Conservation (phyloP, 1,140 invertebrate species). For the Zaprionus taronus region DNA sequence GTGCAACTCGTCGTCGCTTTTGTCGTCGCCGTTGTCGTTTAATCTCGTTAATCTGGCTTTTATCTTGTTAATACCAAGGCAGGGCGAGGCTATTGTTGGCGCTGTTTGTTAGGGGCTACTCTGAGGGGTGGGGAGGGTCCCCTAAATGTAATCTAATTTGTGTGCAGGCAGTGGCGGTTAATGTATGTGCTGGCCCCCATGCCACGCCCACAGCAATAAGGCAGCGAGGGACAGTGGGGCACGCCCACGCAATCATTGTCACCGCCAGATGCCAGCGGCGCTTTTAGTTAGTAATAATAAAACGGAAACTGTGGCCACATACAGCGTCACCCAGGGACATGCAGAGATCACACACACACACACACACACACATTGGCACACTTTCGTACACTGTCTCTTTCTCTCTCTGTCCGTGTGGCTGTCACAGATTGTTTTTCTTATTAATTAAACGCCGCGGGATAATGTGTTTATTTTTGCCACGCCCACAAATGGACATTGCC, state of each 20-base stretch:
- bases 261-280: constrained; percentile 23
- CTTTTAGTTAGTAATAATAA: constrained; percentile 25
- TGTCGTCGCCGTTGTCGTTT: constrained; percentile 49
- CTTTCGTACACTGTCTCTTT: too few species aligned
- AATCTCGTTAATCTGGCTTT: constrained; percentile 78
- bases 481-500: constrained; percentile 53
- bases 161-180: constrained; percentile 50
- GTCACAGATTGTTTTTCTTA: constrained; percentile 46
- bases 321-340: background rate
- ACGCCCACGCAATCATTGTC: constrained; percentile 46
- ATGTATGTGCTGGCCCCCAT: constrained; percentile 28
- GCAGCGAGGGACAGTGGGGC: background rate
- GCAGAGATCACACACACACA: background rate
- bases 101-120: background rate
- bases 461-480: constrained; percentile 58
- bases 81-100: constrained; percentile 45
- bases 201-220: constrained; percentile 21
- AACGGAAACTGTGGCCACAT: constrained; percentile 7
- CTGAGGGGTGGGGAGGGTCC: background rate
- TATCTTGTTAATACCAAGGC: constrained; percentile 68
- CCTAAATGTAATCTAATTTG: constrained; percentile 72
- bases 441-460: constrained; percentile 70
- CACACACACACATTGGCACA: too few species aligned
- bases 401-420: too few species aligned
- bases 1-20: constrained; percentile 25